These are phyloP conservation scores for Thalassoma bifasciatum DNA, from an alignment of 2,113 vertebrate species.

Conservation along the genomic window DNA sequence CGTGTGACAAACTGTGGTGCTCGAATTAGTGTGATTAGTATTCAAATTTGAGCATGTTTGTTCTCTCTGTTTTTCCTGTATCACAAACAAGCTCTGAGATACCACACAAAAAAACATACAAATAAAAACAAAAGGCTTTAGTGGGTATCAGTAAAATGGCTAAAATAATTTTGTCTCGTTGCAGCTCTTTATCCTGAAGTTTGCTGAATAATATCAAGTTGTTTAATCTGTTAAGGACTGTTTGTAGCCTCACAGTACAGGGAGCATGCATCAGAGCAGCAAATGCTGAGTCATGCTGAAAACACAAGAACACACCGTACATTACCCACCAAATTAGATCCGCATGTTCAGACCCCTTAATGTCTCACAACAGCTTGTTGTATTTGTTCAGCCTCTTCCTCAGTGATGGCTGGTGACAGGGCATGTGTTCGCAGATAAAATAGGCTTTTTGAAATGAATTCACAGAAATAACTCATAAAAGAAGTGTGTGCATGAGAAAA, in stretches of 20 bases:
- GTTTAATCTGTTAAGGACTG: not conserved
- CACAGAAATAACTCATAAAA: not conserved
- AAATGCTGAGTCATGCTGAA: slow-evolving; percentile 73
- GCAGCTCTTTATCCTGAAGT: not conserved
- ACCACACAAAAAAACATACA: not conserved
- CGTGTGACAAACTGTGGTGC: slow-evolving; percentile 10
- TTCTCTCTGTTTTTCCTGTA: not conserved
- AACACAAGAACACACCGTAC: slow-evolving; percentile 28
- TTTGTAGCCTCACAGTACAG: not conserved
- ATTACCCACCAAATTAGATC: slow-evolving; percentile 45
- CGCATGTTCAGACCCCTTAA: slow-evolving; percentile 43
- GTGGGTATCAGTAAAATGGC: not conserved
- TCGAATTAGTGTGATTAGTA: not conserved
- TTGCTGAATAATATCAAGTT: not conserved
- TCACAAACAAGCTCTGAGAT: slow-evolving; percentile 1
- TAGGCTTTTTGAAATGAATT: not conserved
- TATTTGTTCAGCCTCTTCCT: not conserved
- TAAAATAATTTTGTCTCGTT: not conserved
- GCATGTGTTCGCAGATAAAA: not conserved
- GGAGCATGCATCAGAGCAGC: slow-evolving; percentile 3
- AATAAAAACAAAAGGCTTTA: not conserved
- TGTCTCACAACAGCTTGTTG: slow-evolving; percentile 12
- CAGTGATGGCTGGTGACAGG: not conserved
- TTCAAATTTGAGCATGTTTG: not conserved
- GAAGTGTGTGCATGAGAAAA: not conserved